Base-by-base conservation (phyloP, 1,140 invertebrate species). In the Bombus haemorrhoidalis region DNA sequence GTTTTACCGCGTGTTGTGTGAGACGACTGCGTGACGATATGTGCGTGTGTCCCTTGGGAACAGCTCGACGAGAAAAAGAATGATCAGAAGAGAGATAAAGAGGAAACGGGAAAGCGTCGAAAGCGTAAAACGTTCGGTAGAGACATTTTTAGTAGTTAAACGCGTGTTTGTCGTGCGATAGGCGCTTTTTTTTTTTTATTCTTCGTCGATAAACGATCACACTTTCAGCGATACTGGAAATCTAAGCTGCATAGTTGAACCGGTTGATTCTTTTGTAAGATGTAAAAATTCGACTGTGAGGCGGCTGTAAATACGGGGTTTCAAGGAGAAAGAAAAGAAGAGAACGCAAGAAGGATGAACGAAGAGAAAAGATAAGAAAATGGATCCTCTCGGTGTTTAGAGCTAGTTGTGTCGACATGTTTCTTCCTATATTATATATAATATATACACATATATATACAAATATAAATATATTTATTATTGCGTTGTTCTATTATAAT, bases 401-500 rank as follows among this genome's bases (percentile, higher is more conserved):
- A 92, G 87, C 85, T 95, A 94, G 93, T 91, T 90, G 92, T 94
- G 93, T 94, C 94, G 88, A 94, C 91, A 92, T 92, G 93, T 94
- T 95, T 95, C 93, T 94, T 94, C 93, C 91, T 93, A 94, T 91
- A 94, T 92, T 90, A 91, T 92, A 92, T 92, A 92, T 92, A 87
- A 91, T 89, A 92, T 87, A 92, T 87, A 93, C 62, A 92, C 82
- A 93, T 92, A 94, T 89, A 92, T 89, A 93, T 93, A 93, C 88
- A 91, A 87, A 86, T 91, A 88, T 89, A 90, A 91, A 94, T 93
- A 94, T 93, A 94, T 94, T 94, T 95, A 95, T 95, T 94, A 95
- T 95, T 95, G 92, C 92, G 94, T 95, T 95, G 91, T 94, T 94
- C 93, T 94, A 95, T 95, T 95, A 92, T 94, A 94, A 95, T 95